Percentiles rank a stretch among this genome's conserved stretches.
Evolutionary conservation across 2,797 vertebrate genomes (phyloP).

Genomic region (Knipowitschia caucasica): DNA sequence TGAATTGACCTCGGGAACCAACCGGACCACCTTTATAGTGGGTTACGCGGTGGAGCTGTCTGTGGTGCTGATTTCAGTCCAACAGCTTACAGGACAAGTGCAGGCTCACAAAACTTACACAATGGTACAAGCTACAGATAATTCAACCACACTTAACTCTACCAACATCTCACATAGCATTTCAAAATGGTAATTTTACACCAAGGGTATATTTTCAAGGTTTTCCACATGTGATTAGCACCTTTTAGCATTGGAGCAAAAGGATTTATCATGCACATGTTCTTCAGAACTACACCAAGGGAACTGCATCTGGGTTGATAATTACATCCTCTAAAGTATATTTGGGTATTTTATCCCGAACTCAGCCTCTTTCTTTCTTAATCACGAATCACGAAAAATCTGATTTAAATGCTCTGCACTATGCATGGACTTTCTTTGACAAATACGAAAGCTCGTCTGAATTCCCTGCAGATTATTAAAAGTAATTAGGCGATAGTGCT

Average conservation of each 20-base stretch:
- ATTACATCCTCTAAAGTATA: background rate
- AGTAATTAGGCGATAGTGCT: constrained; percentile 38
- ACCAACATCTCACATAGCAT: too few relatives aligned
- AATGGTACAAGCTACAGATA: background rate
- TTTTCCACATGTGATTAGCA: too few relatives aligned
- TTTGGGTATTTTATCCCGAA: constrained; percentile 11
- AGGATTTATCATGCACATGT: too few relatives aligned
- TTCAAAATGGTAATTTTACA: too few relatives aligned
- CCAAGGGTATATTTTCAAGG: too few relatives aligned
- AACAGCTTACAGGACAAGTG: background rate
- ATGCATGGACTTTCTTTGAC: constrained; percentile 25
- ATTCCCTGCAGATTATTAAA: constrained; percentile 27
- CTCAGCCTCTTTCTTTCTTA: too few relatives aligned
- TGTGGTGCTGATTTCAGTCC: background rate
- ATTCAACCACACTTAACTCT: too few relatives aligned
- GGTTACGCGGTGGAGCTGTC: background rate
- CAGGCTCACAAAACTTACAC: background rate
- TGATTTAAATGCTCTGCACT: constrained; percentile 22
- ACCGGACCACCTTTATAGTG: too few relatives aligned
- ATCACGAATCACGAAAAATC: background rate
- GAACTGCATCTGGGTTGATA: too few relatives aligned
- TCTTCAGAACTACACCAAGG: too few relatives aligned
- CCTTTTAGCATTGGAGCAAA: too few relatives aligned
- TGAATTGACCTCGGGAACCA: background rate
- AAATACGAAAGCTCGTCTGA: constrained; percentile 9